Conservation (phyloP, 1,140 invertebrate genomes). For the Pseudomyrmex dendroicus region DNA sequence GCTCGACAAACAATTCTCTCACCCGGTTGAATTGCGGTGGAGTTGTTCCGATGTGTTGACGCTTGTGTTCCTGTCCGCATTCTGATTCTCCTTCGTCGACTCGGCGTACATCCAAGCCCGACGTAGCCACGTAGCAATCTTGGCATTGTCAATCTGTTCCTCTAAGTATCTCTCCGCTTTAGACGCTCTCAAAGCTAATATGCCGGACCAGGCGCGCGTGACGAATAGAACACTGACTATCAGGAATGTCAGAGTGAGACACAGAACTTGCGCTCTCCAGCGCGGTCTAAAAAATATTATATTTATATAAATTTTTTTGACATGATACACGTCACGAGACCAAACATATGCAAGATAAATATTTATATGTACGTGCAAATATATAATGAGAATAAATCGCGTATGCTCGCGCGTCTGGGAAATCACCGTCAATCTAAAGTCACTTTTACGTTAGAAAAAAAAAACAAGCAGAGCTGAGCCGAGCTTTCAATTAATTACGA, state of each 20-base stretch:
- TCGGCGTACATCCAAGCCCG: constrained; percentile 78
- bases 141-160: constrained; percentile 70
- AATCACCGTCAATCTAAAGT: neutral
- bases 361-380: neutral
- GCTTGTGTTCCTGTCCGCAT: constrained; percentile 72
- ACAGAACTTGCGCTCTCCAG: constrained; percentile 73
- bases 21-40: constrained; percentile 62
- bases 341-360: too few relatives aligned
- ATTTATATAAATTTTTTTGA: too few relatives aligned
- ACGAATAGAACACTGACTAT: constrained; percentile 70
- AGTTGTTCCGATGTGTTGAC: constrained; percentile 55
- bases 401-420: neutral
- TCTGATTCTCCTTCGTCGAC: constrained; percentile 79
- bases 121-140: constrained; percentile 78
- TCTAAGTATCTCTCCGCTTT: constrained; percentile 41
- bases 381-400: neutral
- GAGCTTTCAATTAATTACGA: neutral
- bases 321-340: too few relatives aligned
- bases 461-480: neutral
- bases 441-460: neutral
- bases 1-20: neutral
- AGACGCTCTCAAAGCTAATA: constrained; percentile 57
- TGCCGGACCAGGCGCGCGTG: constrained; percentile 69
- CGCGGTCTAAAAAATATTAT: constrained; percentile 64
- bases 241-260: constrained; percentile 68